A percentile compares a stretch with the other conserved stretches of the same genome.
These are phyloP conservation scores for Isaurus tuberculatus DNA, from an alignment of 92 coral and sea anemone genomes.

Conservation along the genomic window DNA sequence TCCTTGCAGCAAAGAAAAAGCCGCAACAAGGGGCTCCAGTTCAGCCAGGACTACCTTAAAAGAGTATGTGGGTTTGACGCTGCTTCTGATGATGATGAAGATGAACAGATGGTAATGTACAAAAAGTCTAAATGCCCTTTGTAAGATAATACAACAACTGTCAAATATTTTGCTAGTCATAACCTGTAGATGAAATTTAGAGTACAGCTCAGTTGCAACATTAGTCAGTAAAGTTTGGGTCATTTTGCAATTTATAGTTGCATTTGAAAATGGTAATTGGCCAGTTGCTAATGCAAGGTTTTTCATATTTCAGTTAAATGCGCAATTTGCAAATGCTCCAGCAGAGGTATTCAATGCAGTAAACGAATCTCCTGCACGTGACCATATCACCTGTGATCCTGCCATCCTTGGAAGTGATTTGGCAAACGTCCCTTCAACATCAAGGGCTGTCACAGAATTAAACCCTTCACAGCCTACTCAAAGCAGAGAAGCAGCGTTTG, in stretches of 20 bases:
- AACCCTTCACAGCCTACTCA: slow-evolving; percentile 10
- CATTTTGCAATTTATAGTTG: background rate
- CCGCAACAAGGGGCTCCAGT: slow-evolving; percentile 6
- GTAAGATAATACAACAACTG: background rate
- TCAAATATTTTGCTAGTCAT: background rate
- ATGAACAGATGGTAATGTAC: slow-evolving; percentile 6
- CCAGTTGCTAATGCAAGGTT: slow-evolving; percentile 24
- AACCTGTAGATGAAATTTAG: background rate
- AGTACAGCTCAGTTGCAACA: background rate
- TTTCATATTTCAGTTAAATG: slow-evolving; percentile 3
- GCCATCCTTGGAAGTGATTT: slow-evolving; percentile 27
- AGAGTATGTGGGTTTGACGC: slow-evolving; percentile 1
- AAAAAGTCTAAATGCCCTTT: background rate
- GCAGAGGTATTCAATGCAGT: slow-evolving; percentile 15
- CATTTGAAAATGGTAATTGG: slow-evolving; percentile 7
- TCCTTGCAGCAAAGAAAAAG: slow-evolving; percentile 9
- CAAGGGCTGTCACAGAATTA: slow-evolving; percentile 13
- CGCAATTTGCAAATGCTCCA: slow-evolving; percentile 7
- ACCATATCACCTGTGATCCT: slow-evolving; percentile 1
- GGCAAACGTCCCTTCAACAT: slow-evolving; percentile 28
- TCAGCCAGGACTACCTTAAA: background rate
- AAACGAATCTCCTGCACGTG: slow-evolving; percentile 6
- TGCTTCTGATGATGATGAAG: slow-evolving; percentile 7
- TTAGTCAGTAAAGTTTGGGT: background rate
- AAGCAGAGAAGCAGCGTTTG: slow-evolving; percentile 10